Evolutionary conservation across 2,797 vertebrate species (phyloP).

Genomic region (Notolepis coatsorum): DNA sequence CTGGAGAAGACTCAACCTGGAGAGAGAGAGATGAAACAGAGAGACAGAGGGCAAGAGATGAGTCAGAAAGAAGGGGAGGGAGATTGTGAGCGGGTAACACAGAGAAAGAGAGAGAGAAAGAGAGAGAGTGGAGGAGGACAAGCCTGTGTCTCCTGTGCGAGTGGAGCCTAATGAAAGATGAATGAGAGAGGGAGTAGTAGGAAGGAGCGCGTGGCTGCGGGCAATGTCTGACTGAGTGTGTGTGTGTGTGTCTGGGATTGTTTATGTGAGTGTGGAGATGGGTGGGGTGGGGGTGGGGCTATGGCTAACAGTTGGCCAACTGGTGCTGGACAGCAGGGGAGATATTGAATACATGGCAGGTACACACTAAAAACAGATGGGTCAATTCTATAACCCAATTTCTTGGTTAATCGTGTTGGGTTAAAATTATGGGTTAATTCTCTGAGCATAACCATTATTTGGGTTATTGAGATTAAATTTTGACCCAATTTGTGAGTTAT

Average conservation of each 20-base stretch:
- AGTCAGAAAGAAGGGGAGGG: no score
- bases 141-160: conserved; percentile 69
- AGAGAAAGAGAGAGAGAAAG: not conserved
- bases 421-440: no score
- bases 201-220: conserved; percentile 72
- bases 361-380: no score
- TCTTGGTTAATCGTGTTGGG: no score
- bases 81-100: not conserved
- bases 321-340: conserved; percentile 59
- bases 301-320: conserved; percentile 55
- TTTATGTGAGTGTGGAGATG: conserved; percentile 44
- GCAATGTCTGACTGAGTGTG: conserved; percentile 67
- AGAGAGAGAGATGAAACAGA: not conserved
- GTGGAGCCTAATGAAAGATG: conserved; percentile 80
- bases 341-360: conserved; percentile 53
- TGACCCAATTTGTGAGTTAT: no score
- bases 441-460: no score
- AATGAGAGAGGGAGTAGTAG: conserved; percentile 78
- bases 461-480: no score
- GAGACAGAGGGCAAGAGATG: conserved; percentile 16
- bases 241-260: conserved; percentile 25
- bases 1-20: not conserved
- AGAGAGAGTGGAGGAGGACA: conserved; percentile 6
- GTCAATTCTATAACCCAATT: no score
- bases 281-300: conserved; percentile 27